phyloP scores from a whole-genome alignment of 2,797 vertebrate species.

The Halcyon badia region DNA sequence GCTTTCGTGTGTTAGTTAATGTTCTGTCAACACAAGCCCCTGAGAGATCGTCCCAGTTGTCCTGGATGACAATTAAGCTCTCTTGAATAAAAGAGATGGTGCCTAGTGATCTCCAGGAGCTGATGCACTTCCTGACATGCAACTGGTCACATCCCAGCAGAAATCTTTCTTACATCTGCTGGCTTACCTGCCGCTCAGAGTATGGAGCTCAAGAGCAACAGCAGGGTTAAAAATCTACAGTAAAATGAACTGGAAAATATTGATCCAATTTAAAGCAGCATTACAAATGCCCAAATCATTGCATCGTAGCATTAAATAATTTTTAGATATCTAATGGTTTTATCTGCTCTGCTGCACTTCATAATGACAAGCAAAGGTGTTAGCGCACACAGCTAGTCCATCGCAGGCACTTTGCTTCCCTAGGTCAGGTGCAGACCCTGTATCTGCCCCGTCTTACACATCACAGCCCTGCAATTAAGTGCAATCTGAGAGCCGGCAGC shows the following conservation, averaged over 20 bases:
- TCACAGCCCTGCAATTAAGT: background rate
- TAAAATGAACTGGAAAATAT: constrained; percentile 75
- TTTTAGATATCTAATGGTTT: constrained; percentile 68
- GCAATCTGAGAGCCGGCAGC: rapidly evolving
- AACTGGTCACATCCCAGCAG: constrained; percentile 3
- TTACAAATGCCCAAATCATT: constrained; percentile 67
- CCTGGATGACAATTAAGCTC: constrained; percentile 60
- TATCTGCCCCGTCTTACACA: background rate
- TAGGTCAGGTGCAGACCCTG: background rate
- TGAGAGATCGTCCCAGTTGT: constrained; percentile 46
- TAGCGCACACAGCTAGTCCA: background rate
- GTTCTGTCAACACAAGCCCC: constrained; percentile 70
- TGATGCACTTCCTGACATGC: background rate
- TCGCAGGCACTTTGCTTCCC: background rate
- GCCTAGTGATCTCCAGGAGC: background rate
- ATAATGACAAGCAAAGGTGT: constrained; percentile 68
- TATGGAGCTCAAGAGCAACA: background rate
- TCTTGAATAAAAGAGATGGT: constrained; percentile 12
- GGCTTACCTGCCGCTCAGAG: background rate
- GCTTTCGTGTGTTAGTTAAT: constrained; percentile 68
- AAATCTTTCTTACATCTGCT: background rate
- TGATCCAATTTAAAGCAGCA: constrained; percentile 69
- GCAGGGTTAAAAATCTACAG: constrained; percentile 35
- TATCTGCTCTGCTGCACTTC: constrained; percentile 71
- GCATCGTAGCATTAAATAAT: constrained; percentile 74